Conservation (phyloP, 2,888 invertebrate genomes). For the Cephus pygmeus region DNA sequence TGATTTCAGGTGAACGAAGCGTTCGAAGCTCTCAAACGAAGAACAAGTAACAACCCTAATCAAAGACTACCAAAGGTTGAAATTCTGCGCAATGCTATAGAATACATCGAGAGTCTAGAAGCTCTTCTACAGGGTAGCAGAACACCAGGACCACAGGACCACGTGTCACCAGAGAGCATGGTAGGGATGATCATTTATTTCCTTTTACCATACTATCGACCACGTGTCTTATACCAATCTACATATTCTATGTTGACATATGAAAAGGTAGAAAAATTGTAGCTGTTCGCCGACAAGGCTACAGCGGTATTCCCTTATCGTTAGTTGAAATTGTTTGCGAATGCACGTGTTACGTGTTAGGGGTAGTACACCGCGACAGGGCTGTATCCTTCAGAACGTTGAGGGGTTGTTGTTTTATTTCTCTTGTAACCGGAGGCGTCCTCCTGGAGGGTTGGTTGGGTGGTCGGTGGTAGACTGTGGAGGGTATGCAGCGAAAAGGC, state of each 20-base stretch:
- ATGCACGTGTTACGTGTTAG: background rate
- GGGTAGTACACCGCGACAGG: background rate
- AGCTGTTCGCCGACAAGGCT: background rate
- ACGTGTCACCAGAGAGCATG: constrained; percentile 38
- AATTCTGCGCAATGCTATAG: constrained; percentile 96
- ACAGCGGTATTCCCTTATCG: background rate
- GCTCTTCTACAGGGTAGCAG: constrained; percentile 80
- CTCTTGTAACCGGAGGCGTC: constrained; percentile 16
- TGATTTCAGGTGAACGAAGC: constrained; percentile 91
- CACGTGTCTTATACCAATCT: background rate
- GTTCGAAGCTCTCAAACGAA: constrained; percentile 91
- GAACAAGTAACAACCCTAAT: constrained; percentile 95
- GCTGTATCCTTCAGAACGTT: background rate
- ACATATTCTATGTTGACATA: background rate
- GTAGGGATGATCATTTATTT: constrained; percentile 21
- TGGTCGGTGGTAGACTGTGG: background rate
- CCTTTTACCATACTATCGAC: background rate
- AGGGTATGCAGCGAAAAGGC: constrained; percentile 16
- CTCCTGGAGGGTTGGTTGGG: constrained; percentile 1
- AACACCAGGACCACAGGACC: constrained; percentile 44
- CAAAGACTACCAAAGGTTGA: constrained; percentile 98
- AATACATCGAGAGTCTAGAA: constrained; percentile 94
- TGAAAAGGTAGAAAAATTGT: background rate
- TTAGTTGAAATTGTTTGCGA: background rate
- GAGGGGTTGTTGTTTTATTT: constrained; percentile 8